Evolutionary conservation across 23 tunicate genomes (phyloP), one percentile per base, ranked within the genome.

Genomic region (Phallusia fumigata): DNA sequence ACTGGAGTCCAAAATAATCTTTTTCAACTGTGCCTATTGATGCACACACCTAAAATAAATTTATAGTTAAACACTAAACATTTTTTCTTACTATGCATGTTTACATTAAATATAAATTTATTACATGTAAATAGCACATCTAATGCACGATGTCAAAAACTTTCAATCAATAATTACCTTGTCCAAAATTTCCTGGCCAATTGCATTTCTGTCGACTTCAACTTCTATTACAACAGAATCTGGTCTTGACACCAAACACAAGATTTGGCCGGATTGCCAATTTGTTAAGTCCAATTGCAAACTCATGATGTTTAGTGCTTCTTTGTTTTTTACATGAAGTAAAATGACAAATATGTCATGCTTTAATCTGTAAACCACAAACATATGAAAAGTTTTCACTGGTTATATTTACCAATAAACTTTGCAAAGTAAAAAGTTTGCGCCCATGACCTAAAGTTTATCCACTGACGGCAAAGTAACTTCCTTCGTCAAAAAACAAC

Each of bases 171-270:
- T 73, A 80, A 40, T 3, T 40, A 90, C 95, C 89, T 90, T 90
- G 35, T 90, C 95, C 30, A 90, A 73, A 31, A 90, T 80, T 22
- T 90, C 95, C 85, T 90, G 95, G 15, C 95, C 95, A 64, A 90
- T 85, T 11, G 95, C 89, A 90, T 90, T 80, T 53, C 86, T 53
- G 36, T 90, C 95, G 33, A 90, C 89, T 75, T 90, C 86, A 28
- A 90, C 95, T 81, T 90, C 95, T 18, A 90, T 82, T 18, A 90
- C 95, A 22, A 90, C 95, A 10, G 89, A 86, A 44, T 90, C 95
- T 24, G 95, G 95, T 30, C 86, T 90, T 0, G 95, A 90, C 0
- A 90, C 89, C 21, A 85, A 80, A 76, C 95, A 90, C 32, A 90
- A 58, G 26, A 81, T 65, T 35, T 36, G 78, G 52, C 86, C 64